Base-by-base conservation (phyloP, 2,113 vertebrate species). In the Cygnus atratus region DNA sequence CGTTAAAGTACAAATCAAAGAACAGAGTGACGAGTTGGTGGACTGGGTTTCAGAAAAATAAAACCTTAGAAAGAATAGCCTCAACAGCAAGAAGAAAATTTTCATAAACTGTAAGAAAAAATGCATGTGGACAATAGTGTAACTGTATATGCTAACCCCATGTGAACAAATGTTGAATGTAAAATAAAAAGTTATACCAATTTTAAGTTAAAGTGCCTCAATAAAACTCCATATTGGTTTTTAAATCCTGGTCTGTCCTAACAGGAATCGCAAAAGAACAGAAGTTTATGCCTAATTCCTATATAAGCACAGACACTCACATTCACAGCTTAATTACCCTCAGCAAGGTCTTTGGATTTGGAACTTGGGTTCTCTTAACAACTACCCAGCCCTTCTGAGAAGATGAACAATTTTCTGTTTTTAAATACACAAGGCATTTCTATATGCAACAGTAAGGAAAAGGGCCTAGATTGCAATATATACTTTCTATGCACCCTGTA, bases 291-390 rank as follows among this genome's bases (percentile, higher is more conserved):
- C 58, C 46, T 86, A 83, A 93, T 77, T 88, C 76, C 29, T 88
- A 86, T 65, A 62, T 54, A 93, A 93, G 63, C 62, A 79, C n/a
- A 50, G 88, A 80, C 28, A 76, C 43, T 88, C 58, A 85, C 73
- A 83, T 79, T 87, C 79, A 66, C 35, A 82, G 44, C 11, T 72
- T 83, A 90, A 85, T 83, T 92, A 73, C 50, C 17, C 57, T 85
- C 78, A 93, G 44, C 55, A 95, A 93, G 82, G 82, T 65, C 75
- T 94, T 54, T 29, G 58, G 35, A 76, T 58, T 88, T 93, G 33
- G 31, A 88, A 70, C 19, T 76, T 73, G 21, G 2, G 11, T 54
- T 88, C 75, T 88, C 75, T 70, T 86, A 90, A 44, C 48, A 95
- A 73, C 62, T 76, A 44, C 43, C 25, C 57, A 82, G 26, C 9